A percentile compares a stretch with the other conserved stretches of the same genome.
Evolutionary conservation across 2,113 vertebrate genomes (phyloP).

Genomic region (Onychorhynchus coronatus): DNA sequence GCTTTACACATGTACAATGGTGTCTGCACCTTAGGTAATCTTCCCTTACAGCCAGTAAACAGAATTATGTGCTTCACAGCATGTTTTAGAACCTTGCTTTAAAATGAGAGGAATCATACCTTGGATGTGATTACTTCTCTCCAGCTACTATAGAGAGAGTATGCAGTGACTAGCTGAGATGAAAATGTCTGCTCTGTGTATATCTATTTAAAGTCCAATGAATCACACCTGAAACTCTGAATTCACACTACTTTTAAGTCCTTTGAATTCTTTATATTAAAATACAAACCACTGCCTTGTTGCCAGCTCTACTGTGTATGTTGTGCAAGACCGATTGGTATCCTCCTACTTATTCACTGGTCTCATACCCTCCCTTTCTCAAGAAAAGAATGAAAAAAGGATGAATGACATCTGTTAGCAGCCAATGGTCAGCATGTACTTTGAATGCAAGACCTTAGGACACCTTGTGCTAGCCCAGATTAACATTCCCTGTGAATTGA

Average conservation of each 20-base stretch:
- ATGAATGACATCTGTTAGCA: background rate
- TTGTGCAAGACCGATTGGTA: background rate
- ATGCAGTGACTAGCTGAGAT: background rate
- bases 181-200: background rate
- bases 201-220: background rate
- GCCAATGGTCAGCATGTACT: background rate
- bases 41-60: background rate
- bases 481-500: background rate
- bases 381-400: background rate
- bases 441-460: background rate
- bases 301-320: background rate
- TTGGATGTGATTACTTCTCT: background rate
- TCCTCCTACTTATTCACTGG: background rate
- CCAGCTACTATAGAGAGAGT: background rate
- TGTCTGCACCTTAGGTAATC: background rate
- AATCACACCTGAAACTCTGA: background rate
- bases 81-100: background rate
- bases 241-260: background rate
- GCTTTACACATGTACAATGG: background rate
- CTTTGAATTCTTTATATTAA: background rate
- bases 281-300: background rate
- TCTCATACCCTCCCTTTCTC: background rate
- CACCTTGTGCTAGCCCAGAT: background rate
- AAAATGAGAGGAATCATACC: background rate
- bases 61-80: background rate